A percentile compares a stretch with the other conserved stretches of the same genome.
Conservation (phyloP, 2,797 vertebrate genomes). For the Podarcis lilfordi region DNA sequence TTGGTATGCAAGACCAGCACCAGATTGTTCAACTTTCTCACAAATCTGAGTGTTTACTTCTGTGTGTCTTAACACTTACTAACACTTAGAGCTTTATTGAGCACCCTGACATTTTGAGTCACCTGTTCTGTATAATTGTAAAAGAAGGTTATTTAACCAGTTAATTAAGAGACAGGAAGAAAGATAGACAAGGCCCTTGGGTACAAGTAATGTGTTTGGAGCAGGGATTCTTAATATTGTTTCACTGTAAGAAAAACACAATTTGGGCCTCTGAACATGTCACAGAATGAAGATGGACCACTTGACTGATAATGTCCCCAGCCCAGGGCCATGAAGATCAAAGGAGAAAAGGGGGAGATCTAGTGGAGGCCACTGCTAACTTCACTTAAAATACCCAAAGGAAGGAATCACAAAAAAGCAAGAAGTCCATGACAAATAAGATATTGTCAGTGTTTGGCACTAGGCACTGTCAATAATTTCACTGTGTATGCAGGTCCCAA, state of each 20-base stretch:
- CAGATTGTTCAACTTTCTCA: no score
- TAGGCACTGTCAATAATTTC: background rate
- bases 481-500: background rate
- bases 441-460: background rate
- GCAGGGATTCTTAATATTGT: background rate
- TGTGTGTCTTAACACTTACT: background rate
- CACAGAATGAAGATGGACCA: background rate
- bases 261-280: background rate
- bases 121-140: background rate
- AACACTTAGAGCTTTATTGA: background rate
- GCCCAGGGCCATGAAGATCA: background rate
- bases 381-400: background rate
- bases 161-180: background rate
- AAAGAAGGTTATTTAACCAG: background rate
- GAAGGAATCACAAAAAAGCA: background rate
- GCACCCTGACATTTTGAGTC: background rate
- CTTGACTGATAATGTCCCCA: background rate
- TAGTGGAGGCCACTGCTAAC: background rate
- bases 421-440: background rate
- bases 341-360: background rate
- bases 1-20: background rate
- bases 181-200: background rate
- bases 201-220: background rate
- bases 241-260: background rate
- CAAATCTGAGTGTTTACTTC: background rate